Evolutionary conservation across 2,113 vertebrate genomes (phyloP).

Genomic region (Bungarus multicinctus): DNA sequence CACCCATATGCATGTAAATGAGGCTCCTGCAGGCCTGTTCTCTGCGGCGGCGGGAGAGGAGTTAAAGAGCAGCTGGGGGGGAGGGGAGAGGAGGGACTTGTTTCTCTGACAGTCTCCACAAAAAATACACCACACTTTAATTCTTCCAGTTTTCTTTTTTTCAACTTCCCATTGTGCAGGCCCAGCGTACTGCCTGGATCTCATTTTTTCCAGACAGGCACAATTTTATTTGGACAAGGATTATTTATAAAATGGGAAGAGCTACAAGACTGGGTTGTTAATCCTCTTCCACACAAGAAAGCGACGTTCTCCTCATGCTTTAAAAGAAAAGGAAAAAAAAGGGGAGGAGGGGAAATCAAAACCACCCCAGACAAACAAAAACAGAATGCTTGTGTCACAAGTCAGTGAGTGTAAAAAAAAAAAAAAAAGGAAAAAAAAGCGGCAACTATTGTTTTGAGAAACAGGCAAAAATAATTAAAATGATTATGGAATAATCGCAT

Average conservation of each 20-base stretch:
- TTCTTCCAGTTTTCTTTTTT: conserved; percentile 24
- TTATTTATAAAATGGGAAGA: conserved; percentile 71
- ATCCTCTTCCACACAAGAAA: conserved; percentile 71
- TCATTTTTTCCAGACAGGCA: conserved; percentile 69
- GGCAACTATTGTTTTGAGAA: conserved; percentile 77
- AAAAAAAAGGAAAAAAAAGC: conserved; percentile 47
- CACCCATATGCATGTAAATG: conserved; percentile 76
- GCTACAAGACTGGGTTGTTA: conserved; percentile 76
- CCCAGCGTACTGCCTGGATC: conserved; percentile 66
- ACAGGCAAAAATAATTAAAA: conserved; percentile 84
- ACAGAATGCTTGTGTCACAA: conserved; percentile 78
- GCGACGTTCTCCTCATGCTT: background rate
- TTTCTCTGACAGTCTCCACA: conserved; percentile 67
- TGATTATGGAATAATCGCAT: conserved; percentile 88
- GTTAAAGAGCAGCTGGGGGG: conserved; percentile 71
- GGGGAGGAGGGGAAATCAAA: conserved; percentile 35
- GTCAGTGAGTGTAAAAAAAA: conserved; percentile 74
- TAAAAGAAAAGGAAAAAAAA: background rate
- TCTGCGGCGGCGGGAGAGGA: conserved; percentile 60
- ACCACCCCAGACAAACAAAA: background rate
- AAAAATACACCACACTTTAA: conserved; percentile 50
- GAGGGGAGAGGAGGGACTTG: conserved; percentile 65
- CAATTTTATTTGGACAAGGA: conserved; percentile 77
- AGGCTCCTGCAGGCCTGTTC: conserved; percentile 66
- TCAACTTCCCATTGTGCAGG: conserved; percentile 37